Percentiles rank a stretch among this genome's conserved stretches.
These are phyloP conservation scores for Atractosteus spatula DNA, from an alignment of 2,113 vertebrate species.

Conservation along the genomic window DNA sequence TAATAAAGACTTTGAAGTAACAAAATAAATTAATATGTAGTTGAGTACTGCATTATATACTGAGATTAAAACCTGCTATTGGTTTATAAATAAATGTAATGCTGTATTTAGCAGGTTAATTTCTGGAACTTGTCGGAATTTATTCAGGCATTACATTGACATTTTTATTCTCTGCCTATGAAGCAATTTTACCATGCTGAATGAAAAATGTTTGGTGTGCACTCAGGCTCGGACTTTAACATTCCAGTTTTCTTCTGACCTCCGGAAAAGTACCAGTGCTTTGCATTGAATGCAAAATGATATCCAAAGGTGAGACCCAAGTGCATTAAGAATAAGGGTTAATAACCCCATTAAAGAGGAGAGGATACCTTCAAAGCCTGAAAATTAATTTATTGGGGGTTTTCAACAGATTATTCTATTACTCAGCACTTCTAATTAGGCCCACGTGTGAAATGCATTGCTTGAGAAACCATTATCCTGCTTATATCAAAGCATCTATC, in stretches of 20 bases:
- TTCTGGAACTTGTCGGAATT: too few species aligned
- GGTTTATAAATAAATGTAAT: too few species aligned
- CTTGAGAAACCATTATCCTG: neutral
- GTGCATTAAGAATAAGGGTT: neutral
- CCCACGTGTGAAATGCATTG: neutral
- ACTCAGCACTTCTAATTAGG: constrained; percentile 1
- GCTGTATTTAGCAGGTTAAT: too few species aligned
- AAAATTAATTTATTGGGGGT: neutral
- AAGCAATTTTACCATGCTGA: neutral
- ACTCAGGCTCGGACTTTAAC: neutral
- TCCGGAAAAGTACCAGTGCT: neutral
- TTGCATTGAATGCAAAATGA: constrained; percentile 1
- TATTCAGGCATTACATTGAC: too few species aligned
- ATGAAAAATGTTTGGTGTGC: neutral
- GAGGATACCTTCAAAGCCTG: neutral
- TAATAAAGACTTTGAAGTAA: too few species aligned
- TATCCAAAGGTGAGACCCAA: neutral
- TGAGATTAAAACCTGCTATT: too few species aligned
- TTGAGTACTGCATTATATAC: too few species aligned
- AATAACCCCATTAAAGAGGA: neutral
- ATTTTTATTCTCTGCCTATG: neutral
- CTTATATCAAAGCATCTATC: neutral
- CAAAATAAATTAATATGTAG: too few species aligned
- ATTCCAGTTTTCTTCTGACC: neutral
- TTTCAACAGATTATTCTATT: neutral